Evolutionary conservation across 2,888 invertebrate species (phyloP).

Genomic region (Sarcophaga carnaria): DNA sequence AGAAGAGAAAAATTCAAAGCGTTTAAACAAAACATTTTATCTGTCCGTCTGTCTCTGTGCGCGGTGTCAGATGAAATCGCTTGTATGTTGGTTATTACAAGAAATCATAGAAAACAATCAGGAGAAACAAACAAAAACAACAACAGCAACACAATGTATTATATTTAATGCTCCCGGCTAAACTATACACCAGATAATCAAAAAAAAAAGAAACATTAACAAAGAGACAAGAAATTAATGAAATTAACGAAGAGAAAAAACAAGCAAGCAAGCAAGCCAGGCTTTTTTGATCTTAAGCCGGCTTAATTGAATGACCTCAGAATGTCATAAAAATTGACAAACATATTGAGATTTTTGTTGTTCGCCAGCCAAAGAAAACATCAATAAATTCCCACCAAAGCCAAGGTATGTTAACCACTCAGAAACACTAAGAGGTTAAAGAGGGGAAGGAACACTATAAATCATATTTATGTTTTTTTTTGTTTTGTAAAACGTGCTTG

Average conservation of each 20-base stretch:
- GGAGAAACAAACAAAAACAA: not conserved
- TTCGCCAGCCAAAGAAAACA: constrained; percentile 1
- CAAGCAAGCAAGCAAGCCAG: not conserved
- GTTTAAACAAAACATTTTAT: constrained; percentile 21
- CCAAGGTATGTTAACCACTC: no score
- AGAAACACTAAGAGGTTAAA: not conserved
- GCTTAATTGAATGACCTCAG: constrained; percentile 68
- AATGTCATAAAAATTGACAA: constrained; percentile 70
- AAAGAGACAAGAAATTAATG: constrained; percentile 24
- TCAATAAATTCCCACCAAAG: constrained; percentile 37
- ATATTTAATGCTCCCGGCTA: constrained; percentile 61
- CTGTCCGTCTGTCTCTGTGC: not conserved
- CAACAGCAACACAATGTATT: constrained; percentile 37
- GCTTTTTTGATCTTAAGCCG: constrained; percentile 65
- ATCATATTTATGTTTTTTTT: not conserved
- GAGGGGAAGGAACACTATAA: not conserved
- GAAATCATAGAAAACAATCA: constrained; percentile 54
- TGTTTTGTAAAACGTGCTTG: not conserved
- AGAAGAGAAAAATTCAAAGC: not conserved
- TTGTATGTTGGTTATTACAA: constrained; percentile 60
- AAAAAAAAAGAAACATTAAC: constrained; percentile 18
- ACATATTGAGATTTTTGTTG: constrained; percentile 58
- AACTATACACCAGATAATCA: not conserved
- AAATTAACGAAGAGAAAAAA: constrained; percentile 45
- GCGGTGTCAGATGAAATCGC: constrained; percentile 54